Percentiles rank a stretch among this genome's conserved stretches.
These are phyloP conservation scores for Microcebus tavaratra DNA, from an alignment of 2,113 vertebrate species.

Conservation along the genomic window DNA sequence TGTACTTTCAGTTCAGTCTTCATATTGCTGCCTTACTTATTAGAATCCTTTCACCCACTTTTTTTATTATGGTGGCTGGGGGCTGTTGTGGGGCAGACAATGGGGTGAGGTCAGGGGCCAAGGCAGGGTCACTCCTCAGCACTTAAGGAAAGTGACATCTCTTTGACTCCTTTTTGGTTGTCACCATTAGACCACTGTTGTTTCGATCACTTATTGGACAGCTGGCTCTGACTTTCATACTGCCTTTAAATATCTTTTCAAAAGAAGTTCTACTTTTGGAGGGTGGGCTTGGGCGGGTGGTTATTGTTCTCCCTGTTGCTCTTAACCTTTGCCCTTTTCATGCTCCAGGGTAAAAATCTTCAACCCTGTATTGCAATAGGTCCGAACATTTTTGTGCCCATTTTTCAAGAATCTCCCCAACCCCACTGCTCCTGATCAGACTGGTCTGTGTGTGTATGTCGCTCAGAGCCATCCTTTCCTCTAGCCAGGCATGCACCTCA, in stretches of 20 bases:
- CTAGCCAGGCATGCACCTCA: not conserved
- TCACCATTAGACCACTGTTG: not conserved
- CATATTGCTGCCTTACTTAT: not conserved
- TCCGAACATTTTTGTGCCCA: not conserved
- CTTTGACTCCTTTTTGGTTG: not conserved
- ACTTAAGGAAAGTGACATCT: not conserved
- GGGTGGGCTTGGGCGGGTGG: accelerated
- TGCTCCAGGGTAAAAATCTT: not conserved
- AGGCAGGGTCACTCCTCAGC: not conserved
- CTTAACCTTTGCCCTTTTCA: not conserved
- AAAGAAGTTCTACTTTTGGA: not conserved
- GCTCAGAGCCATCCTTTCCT: not conserved
- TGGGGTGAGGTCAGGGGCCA: not conserved
- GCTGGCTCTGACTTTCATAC: not conserved
- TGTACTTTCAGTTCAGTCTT: not conserved
- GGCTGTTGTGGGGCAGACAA: not conserved
- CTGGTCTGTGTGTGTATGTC: not conserved
- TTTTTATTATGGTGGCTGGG: not conserved
- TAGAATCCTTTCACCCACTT: not conserved
- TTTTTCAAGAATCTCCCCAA: not conserved
- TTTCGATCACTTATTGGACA: too few species aligned
- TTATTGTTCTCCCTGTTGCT: not conserved
- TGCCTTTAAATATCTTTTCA: not conserved
- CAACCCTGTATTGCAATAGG: not conserved
- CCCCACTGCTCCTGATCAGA: not conserved